phyloP scores from a whole-genome alignment of 2,797 vertebrate species.

The Rhinatrema bivittatum region DNA sequence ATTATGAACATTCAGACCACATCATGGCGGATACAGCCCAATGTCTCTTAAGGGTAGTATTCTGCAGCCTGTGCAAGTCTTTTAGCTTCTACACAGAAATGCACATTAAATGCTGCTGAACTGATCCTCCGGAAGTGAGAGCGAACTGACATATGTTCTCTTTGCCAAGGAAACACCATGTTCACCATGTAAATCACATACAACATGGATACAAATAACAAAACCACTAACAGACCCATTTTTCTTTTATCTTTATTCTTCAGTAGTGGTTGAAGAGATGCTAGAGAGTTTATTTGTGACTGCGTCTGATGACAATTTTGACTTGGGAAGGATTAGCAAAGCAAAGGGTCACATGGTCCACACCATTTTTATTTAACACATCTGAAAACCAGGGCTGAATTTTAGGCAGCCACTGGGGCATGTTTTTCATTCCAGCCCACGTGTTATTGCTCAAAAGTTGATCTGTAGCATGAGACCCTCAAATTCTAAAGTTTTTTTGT shows the following conservation, averaged over 20 bases:
- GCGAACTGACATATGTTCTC: constrained; percentile 38
- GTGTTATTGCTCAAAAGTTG: too few relatives aligned
- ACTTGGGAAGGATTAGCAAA: constrained; percentile 11
- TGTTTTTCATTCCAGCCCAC: too few relatives aligned
- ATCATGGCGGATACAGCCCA: too few relatives aligned
- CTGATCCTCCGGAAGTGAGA: neutral
- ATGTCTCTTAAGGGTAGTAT: too few relatives aligned
- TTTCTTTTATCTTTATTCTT: constrained; percentile 29
- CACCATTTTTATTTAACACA: accelerated
- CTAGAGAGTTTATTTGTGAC: neutral
- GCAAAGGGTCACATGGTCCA: too few relatives aligned
- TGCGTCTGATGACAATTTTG: constrained; percentile 1
- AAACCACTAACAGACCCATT: constrained; percentile 17
- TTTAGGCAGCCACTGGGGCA: too few relatives aligned
- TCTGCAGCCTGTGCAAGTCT: too few relatives aligned
- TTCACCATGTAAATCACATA: constrained; percentile 33
- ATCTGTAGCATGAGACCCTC: too few relatives aligned
- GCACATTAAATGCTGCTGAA: too few relatives aligned
- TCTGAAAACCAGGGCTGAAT: neutral
- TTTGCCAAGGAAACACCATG: constrained; percentile 47
- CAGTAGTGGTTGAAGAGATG: constrained; percentile 8
- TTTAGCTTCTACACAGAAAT: too few relatives aligned
- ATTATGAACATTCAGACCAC: too few relatives aligned
- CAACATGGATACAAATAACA: constrained; percentile 13
- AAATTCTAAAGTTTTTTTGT: too few relatives aligned